Percentiles rank a stretch among this genome's conserved stretches.
phyloP scores from a whole-genome alignment of 2,113 vertebrate species.

The Todiramphus saurophagus region DNA sequence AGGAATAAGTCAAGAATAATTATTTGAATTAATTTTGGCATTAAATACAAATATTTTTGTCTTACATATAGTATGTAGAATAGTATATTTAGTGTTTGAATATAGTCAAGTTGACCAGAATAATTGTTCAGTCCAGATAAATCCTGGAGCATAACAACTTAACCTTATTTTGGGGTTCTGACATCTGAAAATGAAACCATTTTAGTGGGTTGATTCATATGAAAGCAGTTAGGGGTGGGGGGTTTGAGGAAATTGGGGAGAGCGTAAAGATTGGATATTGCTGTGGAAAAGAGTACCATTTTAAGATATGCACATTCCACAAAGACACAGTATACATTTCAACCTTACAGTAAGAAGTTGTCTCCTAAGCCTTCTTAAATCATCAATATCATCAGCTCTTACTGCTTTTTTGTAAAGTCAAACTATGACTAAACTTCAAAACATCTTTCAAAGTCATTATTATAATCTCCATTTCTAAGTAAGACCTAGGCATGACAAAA shows the following conservation, averaged over 20 bases:
- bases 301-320: neutral
- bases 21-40: neutral
- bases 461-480: neutral
- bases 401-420: neutral
- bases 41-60: neutral
- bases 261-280: neutral
- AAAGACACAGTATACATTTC: neutral
- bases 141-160: neutral
- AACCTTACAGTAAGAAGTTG: neutral
- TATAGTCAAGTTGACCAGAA: neutral
- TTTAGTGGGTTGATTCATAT: neutral
- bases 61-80: neutral
- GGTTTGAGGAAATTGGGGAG: neutral
- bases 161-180: neutral
- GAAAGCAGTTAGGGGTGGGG: neutral
- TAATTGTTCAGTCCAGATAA: neutral
- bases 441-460: neutral
- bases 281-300: neutral
- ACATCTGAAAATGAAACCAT: neutral
- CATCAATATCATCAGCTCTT: neutral
- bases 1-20: neutral
- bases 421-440: neutral
- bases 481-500: neutral
- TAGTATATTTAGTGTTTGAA: neutral
- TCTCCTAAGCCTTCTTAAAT: neutral